These are phyloP conservation scores for Drosophila murphyi DNA, from an alignment of 1,140 invertebrate genomes.

Conservation along the genomic window DNA sequence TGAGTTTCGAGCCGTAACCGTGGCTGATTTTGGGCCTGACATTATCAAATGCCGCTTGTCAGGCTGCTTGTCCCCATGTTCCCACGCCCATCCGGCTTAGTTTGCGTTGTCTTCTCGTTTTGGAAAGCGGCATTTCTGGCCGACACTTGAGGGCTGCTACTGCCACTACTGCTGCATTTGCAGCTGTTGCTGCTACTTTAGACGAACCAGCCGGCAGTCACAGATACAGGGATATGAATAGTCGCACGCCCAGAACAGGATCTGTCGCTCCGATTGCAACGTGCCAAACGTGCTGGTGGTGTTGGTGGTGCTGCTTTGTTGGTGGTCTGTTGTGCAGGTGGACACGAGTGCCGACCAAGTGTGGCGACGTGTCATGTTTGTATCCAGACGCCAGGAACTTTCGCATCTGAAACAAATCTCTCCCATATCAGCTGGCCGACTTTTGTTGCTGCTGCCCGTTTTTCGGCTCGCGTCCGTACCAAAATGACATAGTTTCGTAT, in stretches of 20 bases:
- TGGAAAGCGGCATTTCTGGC: conserved; percentile 27
- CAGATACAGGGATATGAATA: conserved; percentile 16
- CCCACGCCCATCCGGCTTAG: conserved; percentile 1
- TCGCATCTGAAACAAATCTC: conserved; percentile 31
- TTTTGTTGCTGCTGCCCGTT: conserved; percentile 27
- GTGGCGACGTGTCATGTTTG: conserved; percentile 75
- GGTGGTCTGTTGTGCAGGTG: conserved; percentile 40
- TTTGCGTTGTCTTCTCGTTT: conserved; percentile 29
- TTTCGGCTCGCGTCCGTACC: conserved; percentile 59
- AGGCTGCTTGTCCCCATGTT: conserved; percentile 13
- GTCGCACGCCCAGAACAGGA: conserved; percentile 15
- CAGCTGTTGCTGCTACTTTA: conserved; percentile 53
- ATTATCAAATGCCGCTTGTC: conserved; percentile 79
- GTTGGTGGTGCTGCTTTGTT: not conserved
- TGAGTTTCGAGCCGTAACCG: conserved; percentile 6
- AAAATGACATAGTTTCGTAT: conserved; percentile 80
- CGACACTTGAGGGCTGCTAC: conserved; percentile 23
- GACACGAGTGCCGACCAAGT: conserved; percentile 64
- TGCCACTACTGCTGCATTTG: conserved; percentile 10
- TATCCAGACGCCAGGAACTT: conserved; percentile 45
- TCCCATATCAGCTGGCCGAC: conserved; percentile 19
- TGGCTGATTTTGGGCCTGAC: conserved; percentile 75
- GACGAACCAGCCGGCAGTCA: conserved; percentile 37
- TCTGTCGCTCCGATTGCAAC: conserved; percentile 48
- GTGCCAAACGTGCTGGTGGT: conserved; percentile 39